Base-by-base conservation (phyloP, 2,113 vertebrate species). In the Phylloscopus whistleri region DNA sequence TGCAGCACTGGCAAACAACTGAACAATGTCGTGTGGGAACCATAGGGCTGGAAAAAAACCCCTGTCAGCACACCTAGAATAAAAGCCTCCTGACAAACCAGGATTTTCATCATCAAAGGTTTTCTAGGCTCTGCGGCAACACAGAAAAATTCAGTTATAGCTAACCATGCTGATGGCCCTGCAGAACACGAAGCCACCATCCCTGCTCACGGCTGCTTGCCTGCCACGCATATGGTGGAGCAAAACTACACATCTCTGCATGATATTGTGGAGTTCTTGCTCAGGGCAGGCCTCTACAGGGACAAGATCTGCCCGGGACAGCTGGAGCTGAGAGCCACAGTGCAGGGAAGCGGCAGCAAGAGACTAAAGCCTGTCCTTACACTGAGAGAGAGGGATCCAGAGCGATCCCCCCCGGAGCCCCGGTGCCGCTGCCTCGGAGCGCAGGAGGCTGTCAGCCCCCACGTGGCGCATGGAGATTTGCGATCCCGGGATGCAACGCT, bases 401-500 rank as follows among this genome's bases (percentile, higher is more conserved):
- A 0, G 31, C 1, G 53, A 53, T 44, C 7, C 59, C 18, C 14
- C 7, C 0, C 39, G 43, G 58, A 82, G 13, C 27, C 28, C 18
- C 80, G 6, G 72, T 0, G 3, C 49, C 0, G 5, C 67, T 1
- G 11, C 82, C 35, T 75, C 27, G 16, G 78, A 59, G n/a, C 2
- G 2, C 22, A 5, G 84, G 73, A 67, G 80, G 80, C 80, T 84
- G 94, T 78, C 95, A 87, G 80, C 64, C 62, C 92, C 84, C 91
- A 94, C 91, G 55, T 91, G 91, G 96, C 53, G 22, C 87, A 91
- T 48, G 89, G 95, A 93, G 89, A 72, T 56, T 18, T 9, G 16
- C 26, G 8, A 95, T 93, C 87, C 95, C 94, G 92, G 93, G 93
- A 96, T 95, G 93, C 94, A 96, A n/a, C 1, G 41, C 94, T 95